phyloP scores from a whole-genome alignment of 2,888 invertebrate genomes.

The Cremastinae sp. region DNA sequence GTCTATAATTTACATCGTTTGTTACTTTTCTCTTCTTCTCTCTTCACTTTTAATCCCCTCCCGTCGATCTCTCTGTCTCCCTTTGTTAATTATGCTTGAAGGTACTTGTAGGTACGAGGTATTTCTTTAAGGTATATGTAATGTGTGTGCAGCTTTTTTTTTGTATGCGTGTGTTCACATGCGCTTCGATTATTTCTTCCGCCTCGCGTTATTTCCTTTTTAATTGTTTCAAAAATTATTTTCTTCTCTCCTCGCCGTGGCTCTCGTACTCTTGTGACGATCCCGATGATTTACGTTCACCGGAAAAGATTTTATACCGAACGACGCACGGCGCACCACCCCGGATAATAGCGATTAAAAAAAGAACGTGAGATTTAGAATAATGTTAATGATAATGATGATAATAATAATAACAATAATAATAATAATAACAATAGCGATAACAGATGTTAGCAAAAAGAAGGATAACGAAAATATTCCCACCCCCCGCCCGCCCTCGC shows the following conservation, averaged over 20 bases:
- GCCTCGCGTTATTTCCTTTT: slow-evolving; percentile 35
- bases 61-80: too few species aligned
- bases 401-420: slow-evolving; percentile 43
- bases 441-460: too few species aligned
- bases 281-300: too few species aligned
- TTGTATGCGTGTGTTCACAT: too few species aligned
- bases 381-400: slow-evolving; percentile 29
- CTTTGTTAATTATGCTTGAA: slow-evolving; percentile 71
- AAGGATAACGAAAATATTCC: slow-evolving; percentile 41
- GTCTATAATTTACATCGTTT: slow-evolving; percentile 43
- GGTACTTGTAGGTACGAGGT: slow-evolving; percentile 79
- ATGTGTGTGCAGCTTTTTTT: slow-evolving; percentile 50
- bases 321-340: too few species aligned
- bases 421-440: slow-evolving; percentile 21
- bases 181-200: slow-evolving; percentile 38
- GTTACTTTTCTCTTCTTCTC: slow-evolving; percentile 35
- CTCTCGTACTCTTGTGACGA: too few species aligned
- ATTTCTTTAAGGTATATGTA: slow-evolving; percentile 76
- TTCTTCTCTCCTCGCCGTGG: too few species aligned
- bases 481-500: slow-evolving; percentile 63
- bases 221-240: slow-evolving; percentile 21
- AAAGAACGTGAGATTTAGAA: too few species aligned
- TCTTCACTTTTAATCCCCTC: slow-evolving; percentile 13
- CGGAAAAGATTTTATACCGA: too few species aligned
- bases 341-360: too few species aligned